Percentiles rank a stretch among this genome's conserved stretches.
These are phyloP conservation scores for Gadus macrocephalus DNA, from an alignment of 2,113 vertebrate genomes.

Conservation along the genomic window DNA sequence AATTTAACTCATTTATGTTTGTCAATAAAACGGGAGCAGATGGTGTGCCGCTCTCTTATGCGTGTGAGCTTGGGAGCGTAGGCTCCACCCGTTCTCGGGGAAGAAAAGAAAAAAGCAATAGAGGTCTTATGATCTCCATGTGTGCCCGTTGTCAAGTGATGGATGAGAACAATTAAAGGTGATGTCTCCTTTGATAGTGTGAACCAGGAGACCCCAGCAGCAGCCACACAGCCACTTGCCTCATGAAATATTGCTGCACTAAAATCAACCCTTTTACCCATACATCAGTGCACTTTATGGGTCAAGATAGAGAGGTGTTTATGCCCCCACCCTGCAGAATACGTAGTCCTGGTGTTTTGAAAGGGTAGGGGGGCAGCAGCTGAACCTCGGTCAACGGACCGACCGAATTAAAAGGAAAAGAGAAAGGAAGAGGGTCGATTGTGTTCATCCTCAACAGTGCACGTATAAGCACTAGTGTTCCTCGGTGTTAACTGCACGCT, in stretches of 20 bases:
- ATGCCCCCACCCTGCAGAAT: conserved; percentile 7
- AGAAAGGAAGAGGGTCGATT: too few species aligned
- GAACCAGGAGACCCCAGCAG: conserved; percentile 47
- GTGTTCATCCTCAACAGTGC: too few species aligned
- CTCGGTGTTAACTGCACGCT: too few species aligned
- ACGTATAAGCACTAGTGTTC: too few species aligned
- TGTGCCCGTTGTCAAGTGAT: conserved; percentile 49
- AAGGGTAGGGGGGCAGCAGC: too few species aligned
- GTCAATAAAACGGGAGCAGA: conserved; percentile 20
- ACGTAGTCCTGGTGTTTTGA: conserved; percentile 1
- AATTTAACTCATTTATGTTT: conserved; percentile 10
- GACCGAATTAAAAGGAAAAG: too few species aligned
- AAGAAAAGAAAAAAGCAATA: conserved; percentile 42
- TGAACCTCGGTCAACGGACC: background rate
- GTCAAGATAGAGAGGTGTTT: conserved; percentile 16
- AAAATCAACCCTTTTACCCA: conserved; percentile 49
- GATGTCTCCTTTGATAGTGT: conserved; percentile 54
- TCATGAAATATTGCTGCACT: conserved; percentile 54
- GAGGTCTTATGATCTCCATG: conserved; percentile 40
- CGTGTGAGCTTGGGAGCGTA: conserved; percentile 9
- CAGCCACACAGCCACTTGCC: conserved; percentile 38
- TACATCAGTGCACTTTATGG: conserved; percentile 39
- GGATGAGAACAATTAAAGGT: conserved; percentile 67
- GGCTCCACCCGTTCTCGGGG: conserved; percentile 18
- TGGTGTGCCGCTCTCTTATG: background rate